These are phyloP conservation scores for Erynnis tages DNA, from an alignment of 2,888 invertebrate species.

Conservation along the genomic window DNA sequence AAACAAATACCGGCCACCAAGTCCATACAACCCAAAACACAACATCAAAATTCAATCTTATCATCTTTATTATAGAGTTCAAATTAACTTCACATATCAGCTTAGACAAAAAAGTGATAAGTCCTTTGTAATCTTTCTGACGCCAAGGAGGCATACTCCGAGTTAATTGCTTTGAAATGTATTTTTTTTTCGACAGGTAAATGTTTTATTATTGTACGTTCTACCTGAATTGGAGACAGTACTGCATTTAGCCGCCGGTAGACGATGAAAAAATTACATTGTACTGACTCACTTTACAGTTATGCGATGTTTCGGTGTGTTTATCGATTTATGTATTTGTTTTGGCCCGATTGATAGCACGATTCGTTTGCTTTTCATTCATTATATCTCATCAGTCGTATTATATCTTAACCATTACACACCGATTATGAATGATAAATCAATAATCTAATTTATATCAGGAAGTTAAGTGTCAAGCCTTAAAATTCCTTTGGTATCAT, in stretches of 20 bases:
- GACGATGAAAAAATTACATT: slow-evolving; percentile 26
- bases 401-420: background rate
- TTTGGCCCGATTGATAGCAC: slow-evolving; percentile 1
- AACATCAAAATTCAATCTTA: slow-evolving; percentile 40
- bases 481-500: background rate
- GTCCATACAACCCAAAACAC: slow-evolving; percentile 33
- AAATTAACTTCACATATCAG: slow-evolving; percentile 37
- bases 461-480: background rate
- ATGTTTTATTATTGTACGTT: slow-evolving; percentile 72
- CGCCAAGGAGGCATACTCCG: slow-evolving; percentile 71
- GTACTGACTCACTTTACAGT: slow-evolving; percentile 23
- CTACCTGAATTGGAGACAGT: slow-evolving; percentile 76
- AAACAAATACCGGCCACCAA: slow-evolving; percentile 76
- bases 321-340: slow-evolving; percentile 16
- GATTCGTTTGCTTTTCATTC: background rate
- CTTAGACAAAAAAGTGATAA: slow-evolving; percentile 68
- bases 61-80: slow-evolving; percentile 25
- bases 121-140: slow-evolving; percentile 77
- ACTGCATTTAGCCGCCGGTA: slow-evolving; percentile 50
- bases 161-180: slow-evolving; percentile 75
- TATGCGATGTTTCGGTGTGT: slow-evolving; percentile 19
- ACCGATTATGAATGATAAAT: background rate
- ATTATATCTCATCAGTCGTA: background rate
- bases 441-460: background rate
- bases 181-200: slow-evolving; percentile 61